A percentile compares a stretch with the other conserved stretches of the same genome.
These are phyloP conservation scores for Mimumesa dahlbomi DNA, from an alignment of 2,888 invertebrate genomes.

Conservation along the genomic window DNA sequence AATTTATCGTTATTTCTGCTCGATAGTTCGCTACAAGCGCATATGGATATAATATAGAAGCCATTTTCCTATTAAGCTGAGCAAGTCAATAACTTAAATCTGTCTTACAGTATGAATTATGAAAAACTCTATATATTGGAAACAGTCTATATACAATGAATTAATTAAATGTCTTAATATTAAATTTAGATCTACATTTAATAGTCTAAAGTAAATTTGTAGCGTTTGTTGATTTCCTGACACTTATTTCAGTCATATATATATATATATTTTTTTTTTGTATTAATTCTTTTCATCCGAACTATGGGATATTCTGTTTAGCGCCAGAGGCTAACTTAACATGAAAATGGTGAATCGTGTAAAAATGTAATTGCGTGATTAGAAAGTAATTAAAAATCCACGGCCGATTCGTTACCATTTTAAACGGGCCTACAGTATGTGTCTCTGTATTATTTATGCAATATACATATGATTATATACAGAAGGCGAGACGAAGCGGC, in stretches of 20 bases:
- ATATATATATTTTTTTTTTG: too few species aligned
- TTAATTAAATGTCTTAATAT: too few species aligned
- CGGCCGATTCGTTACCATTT: constrained; percentile 31
- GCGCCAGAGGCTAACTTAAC: neutral
- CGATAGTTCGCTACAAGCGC: constrained; percentile 21
- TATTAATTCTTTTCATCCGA: too few species aligned
- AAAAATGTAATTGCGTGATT: constrained; percentile 27
- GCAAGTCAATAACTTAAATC: neutral
- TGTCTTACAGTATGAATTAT: neutral
- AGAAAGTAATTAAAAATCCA: constrained; percentile 31
- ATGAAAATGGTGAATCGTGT: constrained; percentile 21
- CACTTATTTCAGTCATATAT: too few species aligned
- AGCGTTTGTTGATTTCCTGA: too few species aligned
- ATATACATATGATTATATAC: constrained; percentile 23
- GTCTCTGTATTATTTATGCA: constrained; percentile 37
- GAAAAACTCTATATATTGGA: too few species aligned
- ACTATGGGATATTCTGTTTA: too few species aligned
- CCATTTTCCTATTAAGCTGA: constrained; percentile 22
- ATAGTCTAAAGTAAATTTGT: too few species aligned
- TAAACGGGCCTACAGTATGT: constrained; percentile 49
- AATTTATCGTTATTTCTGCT: constrained; percentile 19
- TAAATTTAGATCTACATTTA: too few species aligned
- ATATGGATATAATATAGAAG: constrained; percentile 14
- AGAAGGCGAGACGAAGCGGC: constrained; percentile 13
- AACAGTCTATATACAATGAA: too few species aligned